Evolutionary conservation across 2,888 invertebrate species (phyloP).

Genomic region (Merodon equestris): DNA sequence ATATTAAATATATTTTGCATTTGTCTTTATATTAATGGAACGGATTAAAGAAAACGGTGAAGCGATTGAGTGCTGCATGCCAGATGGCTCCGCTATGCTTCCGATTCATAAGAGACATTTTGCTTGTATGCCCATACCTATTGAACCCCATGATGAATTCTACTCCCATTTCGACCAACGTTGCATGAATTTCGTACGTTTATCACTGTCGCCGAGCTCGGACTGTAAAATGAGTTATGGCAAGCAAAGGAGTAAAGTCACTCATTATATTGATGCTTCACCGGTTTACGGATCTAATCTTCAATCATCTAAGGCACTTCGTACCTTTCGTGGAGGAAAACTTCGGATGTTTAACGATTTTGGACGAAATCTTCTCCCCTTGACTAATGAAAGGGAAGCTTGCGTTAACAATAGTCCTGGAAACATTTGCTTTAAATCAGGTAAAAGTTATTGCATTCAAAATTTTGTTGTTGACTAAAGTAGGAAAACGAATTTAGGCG

Average conservation of each 20-base stretch:
- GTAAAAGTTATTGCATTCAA: slow-evolving; percentile 61
- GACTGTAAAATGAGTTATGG: slow-evolving; percentile 86
- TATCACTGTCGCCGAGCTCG: slow-evolving; percentile 83
- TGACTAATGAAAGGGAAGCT: slow-evolving; percentile 82
- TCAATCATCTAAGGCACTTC: slow-evolving; percentile 81
- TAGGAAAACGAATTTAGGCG: slow-evolving; percentile 80
- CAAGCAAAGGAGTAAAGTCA: slow-evolving; percentile 84
- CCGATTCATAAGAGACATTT: slow-evolving; percentile 81
- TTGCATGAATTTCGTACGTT: slow-evolving; percentile 87
- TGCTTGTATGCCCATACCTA: slow-evolving; percentile 84
- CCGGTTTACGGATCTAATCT: slow-evolving; percentile 86
- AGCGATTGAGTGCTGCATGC: slow-evolving; percentile 86
- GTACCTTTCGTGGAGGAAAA: slow-evolving; percentile 82
- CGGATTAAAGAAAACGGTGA: slow-evolving; percentile 82
- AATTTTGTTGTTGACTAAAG: slow-evolving; percentile 1
- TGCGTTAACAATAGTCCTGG: slow-evolving; percentile 81
- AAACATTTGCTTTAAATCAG: slow-evolving; percentile 83
- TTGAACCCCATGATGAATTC: slow-evolving; percentile 83
- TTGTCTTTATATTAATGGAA: too few relatives aligned
- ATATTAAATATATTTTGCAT: too few relatives aligned
- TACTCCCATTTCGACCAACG: slow-evolving; percentile 81
- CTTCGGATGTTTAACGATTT: slow-evolving; percentile 84
- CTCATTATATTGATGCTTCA: slow-evolving; percentile 87
- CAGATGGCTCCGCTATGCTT: slow-evolving; percentile 81
- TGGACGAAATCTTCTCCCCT: slow-evolving; percentile 84